Base-by-base conservation (phyloP, 2,797 vertebrate species). In the Thaleichthys pacificus region DNA sequence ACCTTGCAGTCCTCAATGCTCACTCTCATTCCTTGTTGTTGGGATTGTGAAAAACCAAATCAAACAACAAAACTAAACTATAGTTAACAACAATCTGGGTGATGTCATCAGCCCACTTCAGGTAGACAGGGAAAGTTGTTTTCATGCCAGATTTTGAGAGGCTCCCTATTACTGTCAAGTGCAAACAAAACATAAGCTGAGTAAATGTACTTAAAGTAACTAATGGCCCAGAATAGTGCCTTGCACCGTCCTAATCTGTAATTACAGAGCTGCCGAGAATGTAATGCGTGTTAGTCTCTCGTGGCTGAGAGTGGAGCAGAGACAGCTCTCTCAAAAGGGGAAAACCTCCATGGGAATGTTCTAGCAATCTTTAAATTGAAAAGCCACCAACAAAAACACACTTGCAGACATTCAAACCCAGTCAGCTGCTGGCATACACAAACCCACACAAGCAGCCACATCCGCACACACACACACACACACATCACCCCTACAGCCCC, bases 1-100 rank as follows among this genome's bases (percentile, higher is more conserved):
- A 89, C 88, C 83, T 88, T 80, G 79, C 80, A 82, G 72, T 76
- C 21, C 80, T 72, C 76, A 79, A 83, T 74, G 80, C 82, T 86
- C 86, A 80, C 80, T 82, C 66, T 71, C 71, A 88, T 80, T 85
- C 57, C 81, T 79, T 81, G 11, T 32, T 5, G 68, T 1, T 56
- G 75, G 73, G 62, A 77, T 61, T 63, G 74, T 71, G 66, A 76
- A 64, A 64, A 77, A 83, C 67, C 66, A 67, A 77, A 86, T 35
- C 32, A 11, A 22, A 9, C 21, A 21, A 21, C 57, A 60, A 60
- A 60, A 21, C 7, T 11, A 61, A 61, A 22, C 32, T 35, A 35
- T 8, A 35, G 32, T 35, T 9, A n/a, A 56, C 51, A 15, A 6
- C 51, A 11, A 2, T 11, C 8, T 42, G 38, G 38, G 9, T 42